These are phyloP conservation scores for Eledona agricola DNA, from an alignment of 2,888 invertebrate genomes.

Conservation along the genomic window DNA sequence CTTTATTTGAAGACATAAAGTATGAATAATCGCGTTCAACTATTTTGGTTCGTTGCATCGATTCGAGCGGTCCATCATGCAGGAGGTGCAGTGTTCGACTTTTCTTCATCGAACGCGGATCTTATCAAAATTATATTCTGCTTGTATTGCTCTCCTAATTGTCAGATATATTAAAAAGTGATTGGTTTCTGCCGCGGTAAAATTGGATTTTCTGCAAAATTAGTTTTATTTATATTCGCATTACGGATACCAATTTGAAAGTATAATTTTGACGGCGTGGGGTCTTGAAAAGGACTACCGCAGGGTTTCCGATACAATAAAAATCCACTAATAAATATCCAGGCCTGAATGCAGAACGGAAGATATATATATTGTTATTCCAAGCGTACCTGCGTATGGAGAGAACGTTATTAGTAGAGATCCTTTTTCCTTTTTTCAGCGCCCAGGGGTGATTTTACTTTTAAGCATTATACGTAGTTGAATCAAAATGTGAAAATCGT, in stretches of 20 bases:
- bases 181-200: conserved; percentile 12
- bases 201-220: conserved; percentile 11
- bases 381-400: conserved; percentile 17
- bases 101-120: too few species aligned
- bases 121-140: too few species aligned
- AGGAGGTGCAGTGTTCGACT: too few species aligned
- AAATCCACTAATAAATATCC: conserved; percentile 26
- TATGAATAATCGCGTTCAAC: conserved; percentile 18
- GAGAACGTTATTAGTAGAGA: conserved; percentile 14
- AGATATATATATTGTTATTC: conserved; percentile 23
- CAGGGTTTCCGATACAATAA: conserved; percentile 24
- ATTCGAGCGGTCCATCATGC: not conserved
- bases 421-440: too few species aligned
- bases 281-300: conserved; percentile 10
- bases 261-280: conserved; percentile 5
- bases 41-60: conserved; percentile 21
- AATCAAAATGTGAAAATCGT: too few species aligned
- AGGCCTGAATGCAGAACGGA: conserved; percentile 18
- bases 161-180: too few species aligned
- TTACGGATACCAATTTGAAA: conserved; percentile 11
- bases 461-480: too few species aligned
- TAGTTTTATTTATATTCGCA: conserved; percentile 13
- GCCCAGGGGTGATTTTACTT: too few species aligned
- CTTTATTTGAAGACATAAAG: conserved; percentile 22
- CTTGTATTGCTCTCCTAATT: too few species aligned